phyloP scores from a whole-genome alignment of 2,888 invertebrate genomes.

The Herminia tarsipennalis region DNA sequence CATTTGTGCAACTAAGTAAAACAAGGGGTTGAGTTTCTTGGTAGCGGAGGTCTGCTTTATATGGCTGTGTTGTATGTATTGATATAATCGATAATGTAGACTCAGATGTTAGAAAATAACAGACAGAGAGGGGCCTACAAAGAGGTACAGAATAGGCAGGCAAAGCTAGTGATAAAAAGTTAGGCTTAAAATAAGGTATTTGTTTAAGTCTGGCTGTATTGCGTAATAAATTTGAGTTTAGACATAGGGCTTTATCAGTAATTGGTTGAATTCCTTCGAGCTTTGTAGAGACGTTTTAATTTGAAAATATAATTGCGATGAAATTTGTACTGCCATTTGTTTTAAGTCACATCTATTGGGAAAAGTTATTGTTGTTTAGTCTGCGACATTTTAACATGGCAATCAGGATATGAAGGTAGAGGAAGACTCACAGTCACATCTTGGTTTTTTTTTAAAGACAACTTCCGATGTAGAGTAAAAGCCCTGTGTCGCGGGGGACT shows the following conservation, averaged over 20 bases:
- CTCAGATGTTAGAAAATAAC: slow-evolving; percentile 76
- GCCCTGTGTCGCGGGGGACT: background rate
- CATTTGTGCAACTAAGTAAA: slow-evolving; percentile 9
- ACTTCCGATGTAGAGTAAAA: too few species aligned
- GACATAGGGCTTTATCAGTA: background rate
- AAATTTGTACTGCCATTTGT: background rate
- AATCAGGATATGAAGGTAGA: too few species aligned
- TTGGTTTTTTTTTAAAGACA: too few species aligned
- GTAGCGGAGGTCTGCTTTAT: slow-evolving; percentile 51
- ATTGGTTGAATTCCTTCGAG: background rate
- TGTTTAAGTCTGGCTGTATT: background rate
- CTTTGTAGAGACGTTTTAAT: background rate
- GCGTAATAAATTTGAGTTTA: background rate
- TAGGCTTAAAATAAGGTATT: slow-evolving; percentile 10
- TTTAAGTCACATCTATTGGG: too few species aligned
- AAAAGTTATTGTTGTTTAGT: too few species aligned
- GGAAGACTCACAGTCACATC: too few species aligned
- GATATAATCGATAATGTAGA: slow-evolving; percentile 83
- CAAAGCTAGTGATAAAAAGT: slow-evolving; percentile 23
- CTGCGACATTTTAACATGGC: too few species aligned
- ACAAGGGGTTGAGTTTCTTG: slow-evolving; percentile 51
- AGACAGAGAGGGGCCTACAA: slow-evolving; percentile 72
- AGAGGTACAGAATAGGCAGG: slow-evolving; percentile 53
- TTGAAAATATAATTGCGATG: background rate
- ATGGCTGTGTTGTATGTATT: slow-evolving; percentile 62